Base-by-base conservation (phyloP, 2,888 invertebrate species). In the Drosophila picticornis region DNA sequence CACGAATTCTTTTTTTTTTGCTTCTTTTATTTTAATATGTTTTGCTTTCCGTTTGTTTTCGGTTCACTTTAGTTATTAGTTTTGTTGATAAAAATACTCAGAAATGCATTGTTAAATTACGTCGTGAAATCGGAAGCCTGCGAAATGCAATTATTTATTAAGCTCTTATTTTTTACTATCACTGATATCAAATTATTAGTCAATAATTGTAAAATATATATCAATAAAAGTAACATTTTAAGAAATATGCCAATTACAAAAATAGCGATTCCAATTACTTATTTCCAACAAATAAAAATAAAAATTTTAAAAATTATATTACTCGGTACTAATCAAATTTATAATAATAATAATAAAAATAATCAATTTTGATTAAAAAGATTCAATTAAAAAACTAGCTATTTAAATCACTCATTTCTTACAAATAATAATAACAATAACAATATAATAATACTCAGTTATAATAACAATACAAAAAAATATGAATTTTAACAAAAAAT, bases 11-110 rank as follows among this genome's bases (percentile, higher is more conserved):
- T 70, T 52, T 53, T 43, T 36, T 51, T 16, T 60, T 46, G 43
- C 25, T 52, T 29, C 31, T 62, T 43, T 63, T n/a, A 53, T 50
- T 34, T 48, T 58, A 52, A 53, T 55, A 55, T 61, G 25, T 62
- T 65, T 60, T 72, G 32, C 32, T 72, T 32, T 53, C 58, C 53
- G 19, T 48, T 70, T 66, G 51, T 67, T 51, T 52, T 62, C 32
- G 34, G 36, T 58, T 56, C 66, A 67, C 70, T 79, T 68, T 58
- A 27, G 25, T 66, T 72, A 62, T 79, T 69, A 77, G 62, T 69
- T 74, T 75, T 60, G n/a, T 25, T 60, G 57, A 78, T 51, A 60
- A 13, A 65, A 57, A 27, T 77, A 69, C 25, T 55, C 38, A 25
- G 9, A 72, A 60, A 38, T 61, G 55, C 59, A 56, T 13, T 46